A percentile compares a stretch with the other conserved stretches of the same genome.
Evolutionary conservation across 2,888 invertebrate species (phyloP).

Genomic region (Parnassius smintheus): DNA sequence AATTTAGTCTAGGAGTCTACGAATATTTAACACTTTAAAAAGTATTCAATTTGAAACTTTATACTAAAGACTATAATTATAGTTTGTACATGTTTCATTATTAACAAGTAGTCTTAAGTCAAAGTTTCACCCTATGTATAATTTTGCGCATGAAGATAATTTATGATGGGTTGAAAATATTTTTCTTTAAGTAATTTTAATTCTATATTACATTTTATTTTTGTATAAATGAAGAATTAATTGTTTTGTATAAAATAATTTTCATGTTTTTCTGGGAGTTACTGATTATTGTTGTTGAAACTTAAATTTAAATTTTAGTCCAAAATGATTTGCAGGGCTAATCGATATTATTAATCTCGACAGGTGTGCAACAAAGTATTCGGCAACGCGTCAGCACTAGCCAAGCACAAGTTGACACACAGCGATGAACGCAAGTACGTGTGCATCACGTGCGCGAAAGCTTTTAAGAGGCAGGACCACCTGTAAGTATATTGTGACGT

Average conservation of each 20-base stretch:
- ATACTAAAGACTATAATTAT: neutral
- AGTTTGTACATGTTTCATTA: neutral
- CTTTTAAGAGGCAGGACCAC: constrained; percentile 99
- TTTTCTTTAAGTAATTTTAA: too few species aligned
- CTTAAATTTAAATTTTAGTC: too few species aligned
- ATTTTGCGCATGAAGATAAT: too few species aligned
- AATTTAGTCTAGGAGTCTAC: too few species aligned
- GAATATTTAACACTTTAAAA: neutral
- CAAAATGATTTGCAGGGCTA: too few species aligned
- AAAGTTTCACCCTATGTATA: too few species aligned
- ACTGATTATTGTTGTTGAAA: too few species aligned
- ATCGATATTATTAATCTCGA: constrained; percentile 25
- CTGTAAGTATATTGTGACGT: constrained; percentile 86
- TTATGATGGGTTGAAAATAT: too few species aligned
- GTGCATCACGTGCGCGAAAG: constrained; percentile 97
- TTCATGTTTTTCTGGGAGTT: too few species aligned
- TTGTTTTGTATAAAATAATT: too few species aligned
- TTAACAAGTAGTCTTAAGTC: neutral
- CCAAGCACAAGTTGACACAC: constrained; percentile 98
- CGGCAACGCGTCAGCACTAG: constrained; percentile 97
- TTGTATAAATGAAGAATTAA: too few species aligned
- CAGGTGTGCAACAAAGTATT: constrained; percentile 98
- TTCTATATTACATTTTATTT: too few species aligned
- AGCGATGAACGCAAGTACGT: constrained; percentile 98
- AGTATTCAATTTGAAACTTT: neutral